Evolutionary conservation across 2,113 vertebrate genomes (phyloP).

Genomic region (Sialia sialis): DNA sequence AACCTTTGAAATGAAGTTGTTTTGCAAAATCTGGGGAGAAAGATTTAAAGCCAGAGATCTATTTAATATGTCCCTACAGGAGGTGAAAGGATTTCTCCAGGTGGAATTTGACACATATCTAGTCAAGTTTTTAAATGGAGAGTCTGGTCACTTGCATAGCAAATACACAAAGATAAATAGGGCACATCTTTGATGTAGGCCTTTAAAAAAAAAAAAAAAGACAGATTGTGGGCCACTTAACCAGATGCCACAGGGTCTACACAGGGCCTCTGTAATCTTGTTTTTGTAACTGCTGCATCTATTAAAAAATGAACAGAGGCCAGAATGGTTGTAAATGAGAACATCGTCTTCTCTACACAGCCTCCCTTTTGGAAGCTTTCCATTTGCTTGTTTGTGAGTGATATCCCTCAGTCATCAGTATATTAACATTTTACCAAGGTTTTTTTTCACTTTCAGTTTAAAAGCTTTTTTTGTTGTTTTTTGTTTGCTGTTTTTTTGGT

Average conservation of each 20-base stretch:
- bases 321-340: slow-evolving; percentile 42
- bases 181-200: background rate
- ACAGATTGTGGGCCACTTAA: slow-evolving; percentile 31
- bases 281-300: slow-evolving; percentile 46
- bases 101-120: background rate
- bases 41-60: background rate
- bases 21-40: background rate
- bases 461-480: background rate
- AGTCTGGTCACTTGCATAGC: background rate
- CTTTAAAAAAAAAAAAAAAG: background rate
- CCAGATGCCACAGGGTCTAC: slow-evolving; percentile 35
- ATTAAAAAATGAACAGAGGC: background rate
- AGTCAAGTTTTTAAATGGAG: background rate
- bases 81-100: slow-evolving; percentile 5
- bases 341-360: background rate
- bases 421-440: background rate
- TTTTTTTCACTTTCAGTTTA: background rate
- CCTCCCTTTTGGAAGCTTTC: background rate
- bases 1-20: background rate
- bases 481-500: background rate
- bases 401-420: background rate
- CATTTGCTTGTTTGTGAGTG: slow-evolving; percentile 5
- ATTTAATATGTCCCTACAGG: background rate
- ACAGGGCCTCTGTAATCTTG: slow-evolving; percentile 13
- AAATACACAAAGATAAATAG: slow-evolving; percentile 11